phyloP scores from a whole-genome alignment of 2,113 vertebrate species.

The Antechinus stuartii region DNA sequence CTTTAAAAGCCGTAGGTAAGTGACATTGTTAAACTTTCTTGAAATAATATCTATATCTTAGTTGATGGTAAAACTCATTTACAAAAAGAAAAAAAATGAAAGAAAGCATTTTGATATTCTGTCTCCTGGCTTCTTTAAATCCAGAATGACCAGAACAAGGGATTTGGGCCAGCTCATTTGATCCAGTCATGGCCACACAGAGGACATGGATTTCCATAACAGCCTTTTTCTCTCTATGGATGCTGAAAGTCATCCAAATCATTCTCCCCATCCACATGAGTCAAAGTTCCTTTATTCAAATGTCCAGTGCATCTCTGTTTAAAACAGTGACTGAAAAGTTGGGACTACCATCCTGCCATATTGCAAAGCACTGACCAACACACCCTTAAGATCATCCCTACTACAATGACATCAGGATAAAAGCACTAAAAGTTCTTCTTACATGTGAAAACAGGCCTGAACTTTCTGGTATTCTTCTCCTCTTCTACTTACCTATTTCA shows the following conservation, averaged over 20 bases:
- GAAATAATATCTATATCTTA: neutral
- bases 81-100: neutral
- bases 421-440: neutral
- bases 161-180: neutral
- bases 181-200: neutral
- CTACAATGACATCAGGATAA: neutral
- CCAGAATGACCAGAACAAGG: neutral
- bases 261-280: conserved; percentile 25
- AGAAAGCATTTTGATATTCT: neutral
- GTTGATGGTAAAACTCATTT: neutral
- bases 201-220: neutral
- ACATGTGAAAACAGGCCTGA: neutral
- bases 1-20: neutral
- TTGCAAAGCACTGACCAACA: conserved; percentile 48
- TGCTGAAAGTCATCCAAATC: conserved; percentile 49
- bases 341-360: conserved; percentile 30
- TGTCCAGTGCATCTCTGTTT: conserved; percentile 25
- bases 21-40: neutral
- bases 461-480: conserved; percentile 7
- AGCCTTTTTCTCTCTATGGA: neutral
- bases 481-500: neutral
- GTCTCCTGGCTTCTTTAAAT: neutral
- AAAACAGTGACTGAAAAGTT: conserved; percentile 44
- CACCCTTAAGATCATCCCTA: neutral
- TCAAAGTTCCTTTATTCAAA: conserved; percentile 37